Conservation (phyloP, 2,888 invertebrate genomes). For the Eucriotettix oculatus region DNA sequence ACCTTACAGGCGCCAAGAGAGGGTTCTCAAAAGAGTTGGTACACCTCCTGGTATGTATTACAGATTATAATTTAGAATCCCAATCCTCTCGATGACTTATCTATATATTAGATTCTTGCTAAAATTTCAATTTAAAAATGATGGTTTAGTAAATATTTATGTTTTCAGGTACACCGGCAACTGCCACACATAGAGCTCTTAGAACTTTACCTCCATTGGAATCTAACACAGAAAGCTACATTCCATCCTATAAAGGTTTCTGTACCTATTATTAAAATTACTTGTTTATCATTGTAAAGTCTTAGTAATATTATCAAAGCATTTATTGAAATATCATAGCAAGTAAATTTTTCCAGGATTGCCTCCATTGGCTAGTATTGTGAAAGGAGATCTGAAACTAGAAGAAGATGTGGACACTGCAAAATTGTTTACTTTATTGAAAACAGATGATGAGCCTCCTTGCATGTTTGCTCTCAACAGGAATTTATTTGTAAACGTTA, state of each 20-base stretch:
- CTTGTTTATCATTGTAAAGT: too few relatives aligned
- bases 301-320: too few relatives aligned
- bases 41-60: background rate
- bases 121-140: background rate
- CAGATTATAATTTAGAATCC: too few relatives aligned
- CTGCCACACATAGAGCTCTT: background rate
- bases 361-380: conserved; percentile 17
- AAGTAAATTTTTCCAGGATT: conserved; percentile 7
- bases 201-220: background rate
- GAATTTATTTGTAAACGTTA: conserved; percentile 56
- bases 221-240: background rate
- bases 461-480: conserved; percentile 57
- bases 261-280: too few relatives aligned
- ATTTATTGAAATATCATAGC: too few relatives aligned
- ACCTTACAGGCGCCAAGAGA: background rate
- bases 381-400: conserved; percentile 17
- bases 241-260: background rate
- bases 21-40: background rate
- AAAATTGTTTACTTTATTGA: conserved; percentile 36
- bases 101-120: background rate
- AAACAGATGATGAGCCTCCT: conserved; percentile 34
- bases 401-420: conserved; percentile 32
- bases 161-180: background rate
- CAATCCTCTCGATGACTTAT: background rate
- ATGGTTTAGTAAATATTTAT: background rate